Conservation (phyloP, 2,888 invertebrate genomes). For the Hofmannophila pseudospretella region DNA sequence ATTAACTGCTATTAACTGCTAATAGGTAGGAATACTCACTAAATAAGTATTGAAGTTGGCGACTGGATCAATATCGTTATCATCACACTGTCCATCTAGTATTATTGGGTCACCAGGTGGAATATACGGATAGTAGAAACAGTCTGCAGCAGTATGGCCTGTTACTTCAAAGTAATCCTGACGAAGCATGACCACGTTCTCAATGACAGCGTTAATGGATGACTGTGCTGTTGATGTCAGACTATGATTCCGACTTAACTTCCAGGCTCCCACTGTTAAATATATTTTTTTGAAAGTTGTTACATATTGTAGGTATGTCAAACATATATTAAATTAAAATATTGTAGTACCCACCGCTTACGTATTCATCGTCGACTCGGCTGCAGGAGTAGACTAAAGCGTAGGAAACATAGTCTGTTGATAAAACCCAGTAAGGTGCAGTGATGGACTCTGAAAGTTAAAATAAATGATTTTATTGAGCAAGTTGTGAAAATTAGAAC, state of each 20-base stretch:
- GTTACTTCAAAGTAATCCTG: slow-evolving; percentile 41
- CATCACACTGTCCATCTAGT: slow-evolving; percentile 46
- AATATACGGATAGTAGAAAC: slow-evolving; percentile 62
- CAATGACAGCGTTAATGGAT: slow-evolving; percentile 33
- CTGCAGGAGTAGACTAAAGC: slow-evolving; percentile 80
- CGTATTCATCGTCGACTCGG: slow-evolving; percentile 32
- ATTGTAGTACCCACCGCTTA: slow-evolving; percentile 24
- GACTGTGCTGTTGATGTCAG: slow-evolving; percentile 22
- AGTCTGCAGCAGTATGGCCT: slow-evolving; percentile 41
- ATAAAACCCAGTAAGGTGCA: slow-evolving; percentile 78
- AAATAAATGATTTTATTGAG: no score
- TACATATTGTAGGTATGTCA: no score
- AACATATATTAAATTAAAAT: no score
- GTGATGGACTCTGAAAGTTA: slow-evolving; percentile 25
- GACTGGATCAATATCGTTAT: slow-evolving; percentile 28
- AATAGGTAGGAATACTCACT: no score
- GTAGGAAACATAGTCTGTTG: slow-evolving; percentile 77
- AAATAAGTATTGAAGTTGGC: slow-evolving; percentile 30
- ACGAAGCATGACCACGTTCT: slow-evolving; percentile 38
- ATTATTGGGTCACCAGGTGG: slow-evolving; percentile 48
- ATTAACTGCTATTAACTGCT: no score
- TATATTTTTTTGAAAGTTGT: no score
- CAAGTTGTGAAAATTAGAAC: no score
- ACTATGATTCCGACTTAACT: slow-evolving; percentile 44
- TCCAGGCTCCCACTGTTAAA: slow-evolving; percentile 38